Conservation (phyloP, 2,888 invertebrate genomes). For the Anoncus sp. region DNA sequence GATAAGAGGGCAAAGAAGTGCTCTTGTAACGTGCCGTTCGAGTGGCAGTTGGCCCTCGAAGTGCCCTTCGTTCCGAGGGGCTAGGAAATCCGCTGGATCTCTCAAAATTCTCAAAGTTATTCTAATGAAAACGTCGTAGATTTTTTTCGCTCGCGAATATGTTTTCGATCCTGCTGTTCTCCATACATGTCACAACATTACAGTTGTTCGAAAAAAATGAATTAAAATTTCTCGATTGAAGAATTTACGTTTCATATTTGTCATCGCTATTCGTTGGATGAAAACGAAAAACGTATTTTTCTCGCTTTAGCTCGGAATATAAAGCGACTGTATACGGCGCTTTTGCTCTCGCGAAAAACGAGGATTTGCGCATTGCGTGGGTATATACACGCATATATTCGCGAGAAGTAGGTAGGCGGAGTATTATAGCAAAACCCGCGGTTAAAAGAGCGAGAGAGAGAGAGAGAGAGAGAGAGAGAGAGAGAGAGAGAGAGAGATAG, state of each 20-base stretch:
- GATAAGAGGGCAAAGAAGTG: constrained; percentile 63
- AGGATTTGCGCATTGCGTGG: constrained; percentile 46
- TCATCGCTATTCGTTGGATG: constrained; percentile 7
- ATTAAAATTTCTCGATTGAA: not conserved
- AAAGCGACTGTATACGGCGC: constrained; percentile 47
- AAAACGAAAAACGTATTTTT: constrained; percentile 50
- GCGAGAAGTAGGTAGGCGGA: constrained; percentile 52
- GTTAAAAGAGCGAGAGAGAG: constrained; percentile 27
- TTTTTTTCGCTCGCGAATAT: constrained; percentile 38
- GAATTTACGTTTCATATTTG: not conserved
- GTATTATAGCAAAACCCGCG: constrained; percentile 29
- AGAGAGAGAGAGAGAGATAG: constrained; percentile 32
- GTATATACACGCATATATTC: constrained; percentile 58
- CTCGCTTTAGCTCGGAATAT: constrained; percentile 52
- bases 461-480: constrained; percentile 38
- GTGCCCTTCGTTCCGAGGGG: constrained; percentile 58
- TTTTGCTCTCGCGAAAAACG: constrained; percentile 22
- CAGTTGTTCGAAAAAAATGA: not conserved
- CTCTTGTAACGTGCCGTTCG: constrained; percentile 70
- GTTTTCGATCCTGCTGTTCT: not conserved
- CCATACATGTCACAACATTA: not conserved
- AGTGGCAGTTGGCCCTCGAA: constrained; percentile 70
- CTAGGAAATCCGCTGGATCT: constrained; percentile 27
- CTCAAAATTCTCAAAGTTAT: no score
- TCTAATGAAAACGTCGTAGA: constrained; percentile 55